These are phyloP conservation scores for Hylyphantes graminicola DNA, from an alignment of 1,140 invertebrate genomes.

Conservation along the genomic window DNA sequence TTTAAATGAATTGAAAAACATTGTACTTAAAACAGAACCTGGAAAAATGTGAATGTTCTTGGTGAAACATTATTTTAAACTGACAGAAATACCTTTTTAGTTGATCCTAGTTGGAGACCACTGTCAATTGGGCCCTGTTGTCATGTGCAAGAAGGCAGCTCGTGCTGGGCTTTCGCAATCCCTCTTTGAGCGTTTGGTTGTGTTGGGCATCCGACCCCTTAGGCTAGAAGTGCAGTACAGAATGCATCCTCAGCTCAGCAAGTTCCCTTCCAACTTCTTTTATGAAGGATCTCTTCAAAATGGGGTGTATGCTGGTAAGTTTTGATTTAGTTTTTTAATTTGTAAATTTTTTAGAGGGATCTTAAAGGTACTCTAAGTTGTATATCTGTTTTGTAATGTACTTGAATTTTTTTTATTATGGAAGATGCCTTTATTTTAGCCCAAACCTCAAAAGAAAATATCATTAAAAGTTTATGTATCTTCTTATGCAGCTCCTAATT, in stretches of 20 bases:
- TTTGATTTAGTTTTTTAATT: not conserved
- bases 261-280: slow-evolving; percentile 99
- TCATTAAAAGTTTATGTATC: too few species aligned
- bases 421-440: too few species aligned
- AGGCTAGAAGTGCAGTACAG: slow-evolving; percentile 98
- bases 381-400: too few species aligned
- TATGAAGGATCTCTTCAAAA: slow-evolving; percentile 99
- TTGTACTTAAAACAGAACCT: too few species aligned
- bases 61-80: too few species aligned
- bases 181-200: slow-evolving; percentile 96
- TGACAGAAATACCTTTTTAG: slow-evolving; percentile 68
- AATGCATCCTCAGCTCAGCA: slow-evolving; percentile 97
- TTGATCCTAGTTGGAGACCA: slow-evolving; percentile 98
- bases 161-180: slow-evolving; percentile 96
- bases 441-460: too few species aligned
- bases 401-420: too few species aligned
- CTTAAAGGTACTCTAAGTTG: too few species aligned
- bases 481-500: too few species aligned
- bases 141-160: slow-evolving; percentile 99
- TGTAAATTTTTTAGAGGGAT: too few species aligned
- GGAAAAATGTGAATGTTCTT: too few species aligned
- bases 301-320: slow-evolving; percentile 87
- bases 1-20: too few species aligned
- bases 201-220: slow-evolving; percentile 94
- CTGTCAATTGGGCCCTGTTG: slow-evolving; percentile 97